Conservation (phyloP, 2,797 vertebrate genomes). For the Tachyglossus aculeatus region DNA sequence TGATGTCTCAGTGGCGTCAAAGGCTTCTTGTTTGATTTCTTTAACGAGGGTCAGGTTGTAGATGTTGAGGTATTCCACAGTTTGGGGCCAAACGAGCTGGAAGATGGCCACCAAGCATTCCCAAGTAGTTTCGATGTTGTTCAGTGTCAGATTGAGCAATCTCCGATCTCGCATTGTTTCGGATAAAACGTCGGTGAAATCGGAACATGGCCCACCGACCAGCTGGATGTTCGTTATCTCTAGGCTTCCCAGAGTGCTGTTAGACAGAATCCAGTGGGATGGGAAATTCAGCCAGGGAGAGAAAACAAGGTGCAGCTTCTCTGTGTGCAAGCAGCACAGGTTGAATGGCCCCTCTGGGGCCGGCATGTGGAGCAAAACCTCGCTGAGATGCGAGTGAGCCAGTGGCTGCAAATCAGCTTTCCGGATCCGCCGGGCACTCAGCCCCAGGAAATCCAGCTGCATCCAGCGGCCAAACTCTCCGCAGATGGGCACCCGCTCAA, state of each 20-base stretch:
- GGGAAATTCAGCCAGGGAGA: conserved; percentile 46
- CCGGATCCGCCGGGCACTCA: conserved; percentile 74
- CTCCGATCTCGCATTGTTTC: conserved; percentile 51
- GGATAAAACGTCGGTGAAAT: conserved; percentile 35
- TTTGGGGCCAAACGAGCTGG: conserved; percentile 69
- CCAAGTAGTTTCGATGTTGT: conserved; percentile 74
- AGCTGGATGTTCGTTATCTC: conserved; percentile 75
- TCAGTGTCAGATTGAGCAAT: conserved; percentile 75
- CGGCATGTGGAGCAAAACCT: conserved; percentile 68
- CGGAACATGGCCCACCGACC: conserved; percentile 30
- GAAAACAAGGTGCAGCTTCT: conserved; percentile 52
- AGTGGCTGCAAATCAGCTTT: conserved; percentile 74
- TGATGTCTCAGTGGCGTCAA: conserved; percentile 42
- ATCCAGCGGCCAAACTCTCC: conserved; percentile 72
- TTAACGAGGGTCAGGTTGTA: conserved; percentile 39
- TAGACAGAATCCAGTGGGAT: conserved; percentile 64
- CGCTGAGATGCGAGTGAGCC: conserved; percentile 59
- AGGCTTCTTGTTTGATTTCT: fast-evolving
- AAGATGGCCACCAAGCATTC: conserved; percentile 41
- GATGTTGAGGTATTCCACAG: conserved; percentile 71
- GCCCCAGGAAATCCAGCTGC: conserved; percentile 74
- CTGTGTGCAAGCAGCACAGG: conserved; percentile 45
- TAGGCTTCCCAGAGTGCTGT: conserved; percentile 73
- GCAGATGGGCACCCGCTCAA: conserved; percentile 74
- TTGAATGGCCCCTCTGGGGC: conserved; percentile 63